phyloP scores from a whole-genome alignment of 2,113 vertebrate species.

The Ciconia maguari region DNA sequence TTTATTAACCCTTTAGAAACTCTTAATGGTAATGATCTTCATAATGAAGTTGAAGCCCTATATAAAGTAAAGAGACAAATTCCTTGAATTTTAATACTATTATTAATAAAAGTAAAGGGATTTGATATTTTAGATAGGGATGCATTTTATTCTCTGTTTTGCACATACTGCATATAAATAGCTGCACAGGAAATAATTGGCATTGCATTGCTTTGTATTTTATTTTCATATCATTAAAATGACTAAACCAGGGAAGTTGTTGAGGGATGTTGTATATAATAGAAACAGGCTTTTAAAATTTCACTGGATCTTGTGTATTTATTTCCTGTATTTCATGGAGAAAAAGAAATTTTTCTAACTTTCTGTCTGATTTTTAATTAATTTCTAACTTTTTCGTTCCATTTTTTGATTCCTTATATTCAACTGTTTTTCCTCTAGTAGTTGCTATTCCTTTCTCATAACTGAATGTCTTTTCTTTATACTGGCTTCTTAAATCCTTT shows the following conservation, averaged over 20 bases:
- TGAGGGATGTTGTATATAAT: background rate
- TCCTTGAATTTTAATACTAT: background rate
- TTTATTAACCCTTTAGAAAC: slow-evolving; percentile 1
- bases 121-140: background rate
- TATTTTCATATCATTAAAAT: background rate
- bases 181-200: background rate
- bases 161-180: background rate
- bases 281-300: background rate
- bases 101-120: background rate
- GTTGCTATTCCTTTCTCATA: slow-evolving; percentile 65
- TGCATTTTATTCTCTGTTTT: background rate
- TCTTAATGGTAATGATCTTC: background rate
- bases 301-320: background rate
- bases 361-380: slow-evolving; percentile 26
- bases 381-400: slow-evolving; percentile 9
- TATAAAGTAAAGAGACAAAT: background rate
- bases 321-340: background rate
- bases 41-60: background rate
- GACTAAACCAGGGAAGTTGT: background rate
- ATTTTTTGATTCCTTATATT: slow-evolving; percentile 26
- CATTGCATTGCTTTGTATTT: background rate
- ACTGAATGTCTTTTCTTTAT: slow-evolving; percentile 61
- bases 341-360: background rate
- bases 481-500: slow-evolving; percentile 70
- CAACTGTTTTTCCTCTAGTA: slow-evolving; percentile 33